These are phyloP conservation scores for Catharus bicknelli DNA, from an alignment of 2,113 vertebrate species.

Conservation along the genomic window DNA sequence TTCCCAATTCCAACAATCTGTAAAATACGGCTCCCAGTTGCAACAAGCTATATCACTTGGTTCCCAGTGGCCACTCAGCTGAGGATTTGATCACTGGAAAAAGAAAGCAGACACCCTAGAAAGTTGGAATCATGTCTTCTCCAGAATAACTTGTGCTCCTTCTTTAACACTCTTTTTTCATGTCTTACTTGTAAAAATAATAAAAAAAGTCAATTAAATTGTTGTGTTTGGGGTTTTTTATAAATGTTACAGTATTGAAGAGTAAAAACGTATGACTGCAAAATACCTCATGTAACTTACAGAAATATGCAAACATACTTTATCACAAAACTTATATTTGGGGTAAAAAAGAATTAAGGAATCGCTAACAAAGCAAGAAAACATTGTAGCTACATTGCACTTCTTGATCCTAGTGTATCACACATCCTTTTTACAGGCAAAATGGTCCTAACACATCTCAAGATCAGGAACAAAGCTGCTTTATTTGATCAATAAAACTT, in stretches of 20 bases:
- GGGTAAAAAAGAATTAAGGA: background rate
- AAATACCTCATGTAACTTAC: background rate
- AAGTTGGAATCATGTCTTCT: background rate
- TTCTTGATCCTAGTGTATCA: background rate
- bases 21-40: rapidly evolving
- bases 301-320: background rate
- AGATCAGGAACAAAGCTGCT: background rate
- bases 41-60: background rate
- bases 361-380: background rate
- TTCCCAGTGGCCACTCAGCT: background rate
- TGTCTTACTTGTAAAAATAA: background rate
- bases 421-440: background rate
- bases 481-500: background rate
- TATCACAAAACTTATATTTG: background rate
- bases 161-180: background rate
- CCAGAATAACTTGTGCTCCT: background rate
- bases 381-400: background rate
- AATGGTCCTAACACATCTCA: background rate
- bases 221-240: background rate
- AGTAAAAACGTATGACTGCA: background rate
- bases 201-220: background rate
- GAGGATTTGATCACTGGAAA: background rate
- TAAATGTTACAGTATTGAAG: background rate
- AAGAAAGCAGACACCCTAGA: background rate
- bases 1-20: background rate